A percentile compares a stretch with the other conserved stretches of the same genome.
Evolutionary conservation across 2,888 invertebrate species (phyloP).

Genomic region (Nomada ruficornis): DNA sequence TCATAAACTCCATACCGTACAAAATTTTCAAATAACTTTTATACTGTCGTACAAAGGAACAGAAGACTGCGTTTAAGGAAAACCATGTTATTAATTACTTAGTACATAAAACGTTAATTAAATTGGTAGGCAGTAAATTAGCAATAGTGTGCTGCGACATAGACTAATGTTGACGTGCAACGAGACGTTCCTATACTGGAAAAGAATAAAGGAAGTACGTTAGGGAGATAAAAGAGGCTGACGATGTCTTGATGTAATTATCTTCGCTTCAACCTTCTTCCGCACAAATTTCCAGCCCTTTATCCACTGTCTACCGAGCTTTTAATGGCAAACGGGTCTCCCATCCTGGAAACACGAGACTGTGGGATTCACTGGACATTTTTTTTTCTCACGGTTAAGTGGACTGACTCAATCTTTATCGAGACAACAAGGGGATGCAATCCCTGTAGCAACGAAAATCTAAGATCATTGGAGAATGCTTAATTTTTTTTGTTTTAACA

Average conservation of each 20-base stretch:
- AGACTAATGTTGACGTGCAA: not conserved
- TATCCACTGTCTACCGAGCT: constrained; percentile 56
- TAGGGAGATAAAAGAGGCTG: not conserved
- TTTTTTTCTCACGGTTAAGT: constrained; percentile 28
- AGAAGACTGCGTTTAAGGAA: no score
- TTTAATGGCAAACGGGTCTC: constrained; percentile 51
- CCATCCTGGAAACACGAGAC: constrained; percentile 59
- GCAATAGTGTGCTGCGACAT: no score
- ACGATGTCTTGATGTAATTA: constrained; percentile 59
- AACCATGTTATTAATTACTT: no score
- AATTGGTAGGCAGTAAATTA: no score
- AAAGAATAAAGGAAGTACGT: constrained; percentile 8
- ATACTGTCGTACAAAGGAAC: no score
- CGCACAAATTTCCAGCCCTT: constrained; percentile 43
- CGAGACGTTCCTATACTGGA: not conserved
- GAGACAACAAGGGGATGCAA: constrained; percentile 23
- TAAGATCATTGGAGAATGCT: not conserved
- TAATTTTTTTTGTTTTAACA: not conserved
- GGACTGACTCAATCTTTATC: constrained; percentile 14
- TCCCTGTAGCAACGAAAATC: not conserved
- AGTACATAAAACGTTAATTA: no score
- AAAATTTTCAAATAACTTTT: no score
- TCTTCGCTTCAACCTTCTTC: constrained; percentile 32
- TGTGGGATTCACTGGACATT: constrained; percentile 25
- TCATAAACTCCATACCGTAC: no score